Evolutionary conservation across 2,888 invertebrate genomes (phyloP), one percentile per base, ranked within the genome.

Genomic region (Andrena praecox): DNA sequence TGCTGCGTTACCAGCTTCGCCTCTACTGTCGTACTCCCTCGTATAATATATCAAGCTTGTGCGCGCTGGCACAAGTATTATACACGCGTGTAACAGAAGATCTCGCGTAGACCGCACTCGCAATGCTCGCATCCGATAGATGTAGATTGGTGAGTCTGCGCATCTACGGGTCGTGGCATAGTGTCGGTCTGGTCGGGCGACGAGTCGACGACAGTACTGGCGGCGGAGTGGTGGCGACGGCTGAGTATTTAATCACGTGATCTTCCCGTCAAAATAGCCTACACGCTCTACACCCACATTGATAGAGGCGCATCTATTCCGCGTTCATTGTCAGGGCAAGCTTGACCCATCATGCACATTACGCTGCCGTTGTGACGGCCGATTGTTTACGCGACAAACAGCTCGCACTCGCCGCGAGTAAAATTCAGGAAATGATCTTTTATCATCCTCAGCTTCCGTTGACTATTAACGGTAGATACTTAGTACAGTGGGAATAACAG

Each of bases 261-360:
- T 96, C 96, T 96, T 96, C 96, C 96, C 96, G 96, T 96, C 96
- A 96, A 96, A 96, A 96, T 96, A 96, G 96, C 96, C 95, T 89
- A 62, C 80, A 80, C 60, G 70, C 48, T 67, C 7, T 56, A 80
- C 72, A 72, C 81, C 72, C 54, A 68, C 62, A 72, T 63, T 29
- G 27, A 67, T 62, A 68, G 54, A 68, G 67, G 59, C 62, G 75
- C 71, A 72, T 59, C 66, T 77, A 64, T 82, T 67, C 77, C 71
- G 68, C 68, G 60, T 84, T 87, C 87, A 87, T 77, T 87, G 86
- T 84, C 84, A 84, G 80, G 86, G 79, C 71, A 69, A 80, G 50
- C 31, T 59, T 70, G 31, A 66, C 56, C 27, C 66, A 63, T 70
- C 29, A 42, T 20, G 27, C 12, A 24, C 20, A 24, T 31, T 54